Evolutionary conservation across 1,140 invertebrate species (phyloP).

Genomic region (Platyscapa corneri): DNA sequence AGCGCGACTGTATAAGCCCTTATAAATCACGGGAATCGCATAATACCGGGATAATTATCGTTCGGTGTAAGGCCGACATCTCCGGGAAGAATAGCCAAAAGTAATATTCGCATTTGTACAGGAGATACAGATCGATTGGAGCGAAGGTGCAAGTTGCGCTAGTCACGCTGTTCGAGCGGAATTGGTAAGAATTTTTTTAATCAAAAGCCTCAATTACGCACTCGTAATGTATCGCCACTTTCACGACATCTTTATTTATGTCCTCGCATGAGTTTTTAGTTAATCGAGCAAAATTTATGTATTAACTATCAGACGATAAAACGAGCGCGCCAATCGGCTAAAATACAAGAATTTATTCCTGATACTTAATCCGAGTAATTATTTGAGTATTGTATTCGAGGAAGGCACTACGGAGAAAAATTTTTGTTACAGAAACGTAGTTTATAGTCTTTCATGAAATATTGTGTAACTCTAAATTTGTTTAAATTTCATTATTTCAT

Average conservation of each 20-base stretch:
- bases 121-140: not conserved
- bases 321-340: not conserved
- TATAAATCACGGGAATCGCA: slow-evolving; percentile 27
- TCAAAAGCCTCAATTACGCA: not conserved
- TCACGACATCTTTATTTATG: not conserved
- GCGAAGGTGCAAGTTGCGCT: not conserved
- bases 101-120: not conserved
- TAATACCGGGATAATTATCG: slow-evolving; percentile 18
- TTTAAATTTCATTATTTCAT: not conserved
- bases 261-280: not conserved
- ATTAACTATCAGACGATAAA: not conserved
- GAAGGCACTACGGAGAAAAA: not conserved
- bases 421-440: not conserved
- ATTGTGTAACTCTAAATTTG: not conserved
- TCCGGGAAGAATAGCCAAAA: not conserved
- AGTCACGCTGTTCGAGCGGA: not conserved
- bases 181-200: not conserved
- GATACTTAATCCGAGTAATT: not conserved
- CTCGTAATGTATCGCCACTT: not conserved
- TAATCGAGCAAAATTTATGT: not conserved
- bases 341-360: not conserved
- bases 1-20: not conserved
- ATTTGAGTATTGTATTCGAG: not conserved
- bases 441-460: not conserved
- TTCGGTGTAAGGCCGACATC: not conserved